Conservation (phyloP, 2,113 vertebrate species). For the Notarius lentiginosus region DNA sequence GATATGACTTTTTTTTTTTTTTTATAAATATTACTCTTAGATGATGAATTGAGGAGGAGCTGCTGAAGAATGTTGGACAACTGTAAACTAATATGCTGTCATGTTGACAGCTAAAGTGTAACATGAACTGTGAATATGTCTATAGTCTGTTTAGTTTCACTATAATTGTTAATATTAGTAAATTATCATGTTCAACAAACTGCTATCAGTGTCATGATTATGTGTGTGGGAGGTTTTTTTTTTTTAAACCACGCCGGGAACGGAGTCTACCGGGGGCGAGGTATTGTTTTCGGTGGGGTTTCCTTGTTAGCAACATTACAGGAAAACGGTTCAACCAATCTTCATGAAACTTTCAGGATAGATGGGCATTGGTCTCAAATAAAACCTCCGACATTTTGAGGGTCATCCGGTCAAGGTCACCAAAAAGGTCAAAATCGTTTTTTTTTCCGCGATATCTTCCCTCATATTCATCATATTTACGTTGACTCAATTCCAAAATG, state of each 20-base stretch:
- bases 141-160: slow-evolving; percentile 66
- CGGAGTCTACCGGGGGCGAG: too few species aligned
- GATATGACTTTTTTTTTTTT: background rate
- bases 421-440: too few species aligned
- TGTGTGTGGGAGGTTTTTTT: background rate
- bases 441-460: background rate
- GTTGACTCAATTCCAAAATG: too few species aligned
- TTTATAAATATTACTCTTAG: background rate
- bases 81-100: slow-evolving; percentile 59
- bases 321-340: too few species aligned
- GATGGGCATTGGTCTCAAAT: too few species aligned
- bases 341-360: too few species aligned
- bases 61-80: slow-evolving; percentile 35
- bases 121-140: slow-evolving; percentile 67
- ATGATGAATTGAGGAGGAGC: background rate
- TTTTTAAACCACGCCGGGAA: too few species aligned
- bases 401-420: too few species aligned
- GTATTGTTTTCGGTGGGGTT: too few species aligned
- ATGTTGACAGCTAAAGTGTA: slow-evolving; percentile 66
- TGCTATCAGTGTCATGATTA: slow-evolving; percentile 35
- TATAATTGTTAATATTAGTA: slow-evolving; percentile 62
- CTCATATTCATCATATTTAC: too few species aligned
- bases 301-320: too few species aligned
- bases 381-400: too few species aligned
- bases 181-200: slow-evolving; percentile 68